Percentiles rank a stretch among this genome's conserved stretches.
Evolutionary conservation across 2,797 vertebrate genomes (phyloP).

Genomic region (Limnodromus scolopaceus): DNA sequence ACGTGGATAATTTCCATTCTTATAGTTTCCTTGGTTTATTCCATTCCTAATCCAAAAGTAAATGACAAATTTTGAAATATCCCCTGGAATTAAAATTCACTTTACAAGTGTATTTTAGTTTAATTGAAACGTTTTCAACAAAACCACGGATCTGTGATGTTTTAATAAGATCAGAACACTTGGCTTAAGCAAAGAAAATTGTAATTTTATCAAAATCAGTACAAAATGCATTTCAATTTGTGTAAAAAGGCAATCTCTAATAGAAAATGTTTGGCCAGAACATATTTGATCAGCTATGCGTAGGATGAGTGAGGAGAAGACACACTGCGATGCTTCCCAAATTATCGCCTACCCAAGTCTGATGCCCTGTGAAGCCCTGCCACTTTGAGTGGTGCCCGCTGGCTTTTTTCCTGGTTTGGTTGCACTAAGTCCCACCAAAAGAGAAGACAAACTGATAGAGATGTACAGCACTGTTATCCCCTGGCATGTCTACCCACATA

Average conservation of each 20-base stretch:
- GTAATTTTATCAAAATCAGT: not conserved
- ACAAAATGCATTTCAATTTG: not conserved
- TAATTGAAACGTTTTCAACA: not conserved
- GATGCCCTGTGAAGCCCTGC: not conserved
- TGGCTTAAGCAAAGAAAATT: not conserved
- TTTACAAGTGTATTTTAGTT: not conserved
- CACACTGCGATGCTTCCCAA: not conserved
- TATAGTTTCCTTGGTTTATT: not conserved
- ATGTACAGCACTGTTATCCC: not conserved
- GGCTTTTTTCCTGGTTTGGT: not conserved
- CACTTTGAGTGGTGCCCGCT: fast-evolving
- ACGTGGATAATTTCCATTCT: not conserved
- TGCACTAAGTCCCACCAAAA: not conserved
- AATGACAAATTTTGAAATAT: not conserved
- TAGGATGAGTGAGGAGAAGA: not conserved
- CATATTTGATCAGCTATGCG: not conserved
- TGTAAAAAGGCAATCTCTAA: not conserved
- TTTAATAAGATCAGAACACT: not conserved
- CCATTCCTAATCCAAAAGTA: not conserved
- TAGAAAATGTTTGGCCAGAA: not conserved
- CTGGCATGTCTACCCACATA: fast-evolving
- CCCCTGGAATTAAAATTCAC: not conserved
- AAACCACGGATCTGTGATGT: not conserved
- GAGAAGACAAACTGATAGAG: not conserved
- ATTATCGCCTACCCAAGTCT: not conserved